Evolutionary conservation across 2,888 invertebrate species (phyloP), one percentile per base, ranked within the genome.

Genomic region (Geophilus truncorum): DNA sequence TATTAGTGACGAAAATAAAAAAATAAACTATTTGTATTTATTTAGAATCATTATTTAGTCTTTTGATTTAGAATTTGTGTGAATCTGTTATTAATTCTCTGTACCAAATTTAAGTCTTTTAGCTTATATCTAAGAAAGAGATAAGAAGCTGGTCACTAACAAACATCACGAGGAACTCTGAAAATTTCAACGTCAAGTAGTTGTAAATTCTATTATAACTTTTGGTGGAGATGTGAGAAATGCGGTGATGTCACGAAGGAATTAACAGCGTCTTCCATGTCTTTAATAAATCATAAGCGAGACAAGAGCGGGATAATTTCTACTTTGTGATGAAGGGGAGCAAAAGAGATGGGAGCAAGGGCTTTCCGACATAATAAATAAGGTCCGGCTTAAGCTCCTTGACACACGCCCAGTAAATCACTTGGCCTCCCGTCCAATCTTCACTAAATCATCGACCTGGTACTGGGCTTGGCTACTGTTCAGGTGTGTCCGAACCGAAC

Each of bases 351-450:
- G 78, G 45, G 36, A 40, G 78, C 28, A 40, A 45, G 36, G 78
- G 78, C 36, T 28, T 40, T 45, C 45, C 34, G 77, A 36, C 77
- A 40, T 45, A 78, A 78, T 78, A 78, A 78, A 78, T 78, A 78
- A 36, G 36, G 78, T 78, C 45, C 40, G 40, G 28, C 78, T 78
- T 45, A 28, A 28, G 78, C 78, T 40, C 40, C 62, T 40, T 78
- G 78, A 78, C 40, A 36, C 45, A 45, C 78, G 40, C 36, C 45
- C 78, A 36, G 25, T 78, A 78, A 78, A 78, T 78, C 78, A 78
- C 77, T 77, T 77, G 62, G 62, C 62, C 62, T 62, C 62, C 62
- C 62, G 25, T 62, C 62, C 62, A 62, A 62, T 62, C 62, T 62
- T 62, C 62, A 62, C 62, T 62, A 62, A 62, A 62, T 62, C 62